Base-by-base conservation (phyloP, 2,113 vertebrate genomes). In the Odontophorus gujanensis region DNA sequence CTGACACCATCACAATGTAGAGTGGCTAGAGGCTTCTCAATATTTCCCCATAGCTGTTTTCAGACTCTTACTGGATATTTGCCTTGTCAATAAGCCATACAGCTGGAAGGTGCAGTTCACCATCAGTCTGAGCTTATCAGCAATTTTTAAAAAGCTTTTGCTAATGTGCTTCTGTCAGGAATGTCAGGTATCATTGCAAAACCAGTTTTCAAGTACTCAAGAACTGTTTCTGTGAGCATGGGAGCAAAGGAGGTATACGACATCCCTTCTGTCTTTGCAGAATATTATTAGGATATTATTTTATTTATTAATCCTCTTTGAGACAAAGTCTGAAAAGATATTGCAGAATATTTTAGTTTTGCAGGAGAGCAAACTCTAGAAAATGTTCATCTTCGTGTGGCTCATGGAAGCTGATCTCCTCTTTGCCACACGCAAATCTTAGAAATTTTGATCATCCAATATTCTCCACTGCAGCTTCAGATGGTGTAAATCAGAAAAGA, bases 131-230 rank as follows among this genome's bases (percentile, higher is more conserved):
- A 90, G 62, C 24, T 96, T 93, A 94, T 78, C 51, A 87, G 73
- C 63, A 40, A 48, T 75, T 92, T 93, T 81, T 57, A 61, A 93
- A 93, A 78, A 68, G 68, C 34, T 85, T 85, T 71, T 83, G 61
- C 61, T 92, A 18, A 81, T 32, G 25, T 92, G 87, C 61, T 47
- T 91, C 43, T 45, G 47, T 81, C 67, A 95, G 40, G 75, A 92
- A 80, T 67, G 59, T 63, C 38, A 92, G 20, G 8, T 66, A 87
- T 81, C 57, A 61, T 3, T 53, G 73, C 43, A 89, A 92, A 92
- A 92, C 21, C 57, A 65, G 73, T 91, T 87, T 85, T 81, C 63
- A 83, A 83, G 63, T 87, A 74, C 55, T 66, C 45, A 28, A 30
- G 13, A 89, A 75, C 18, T 34, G 32, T 68, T 82, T 65, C 20